Evolutionary conservation across 2,797 vertebrate species (phyloP).

Genomic region (Leptodactylus fallax): DNA sequence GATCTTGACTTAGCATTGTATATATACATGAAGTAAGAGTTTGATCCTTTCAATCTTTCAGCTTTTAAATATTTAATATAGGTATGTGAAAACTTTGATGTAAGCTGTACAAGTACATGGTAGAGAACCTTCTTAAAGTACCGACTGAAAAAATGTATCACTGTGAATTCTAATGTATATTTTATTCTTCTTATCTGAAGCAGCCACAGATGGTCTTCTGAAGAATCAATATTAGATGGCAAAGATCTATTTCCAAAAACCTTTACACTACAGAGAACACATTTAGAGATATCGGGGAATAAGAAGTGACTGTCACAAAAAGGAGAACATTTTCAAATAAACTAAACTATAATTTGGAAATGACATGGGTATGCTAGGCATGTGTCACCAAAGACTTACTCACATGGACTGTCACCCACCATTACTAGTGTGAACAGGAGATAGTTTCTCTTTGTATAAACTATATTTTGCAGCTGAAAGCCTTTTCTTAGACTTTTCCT

Average conservation of each 20-base stretch:
- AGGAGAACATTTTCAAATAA: constrained; percentile 61
- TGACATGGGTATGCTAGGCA: constrained; percentile 49
- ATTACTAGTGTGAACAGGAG: background rate
- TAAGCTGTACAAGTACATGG: background rate
- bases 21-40: constrained; percentile 1
- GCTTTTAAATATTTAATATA: background rate
- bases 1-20: background rate
- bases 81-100: constrained; percentile 16
- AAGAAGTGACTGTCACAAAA: constrained; percentile 49
- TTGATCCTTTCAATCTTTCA: background rate
- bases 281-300: constrained; percentile 52
- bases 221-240: constrained; percentile 63
- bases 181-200: constrained; percentile 58
- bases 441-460: constrained; percentile 31
- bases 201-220: constrained; percentile 60
- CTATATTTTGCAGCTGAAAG: constrained; percentile 4
- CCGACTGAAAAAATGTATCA: constrained; percentile 27
- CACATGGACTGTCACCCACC: constrained; percentile 5
- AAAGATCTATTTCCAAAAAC: constrained; percentile 63
- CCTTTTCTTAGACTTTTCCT: background rate
- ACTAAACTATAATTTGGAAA: constrained; percentile 58
- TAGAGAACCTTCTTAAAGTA: constrained; percentile 9
- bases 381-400: constrained; percentile 30
- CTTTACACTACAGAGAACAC: constrained; percentile 58
- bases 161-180: constrained; percentile 59